These are phyloP conservation scores for Cephus runcator DNA, from an alignment of 2,888 invertebrate species.

Conservation along the genomic window DNA sequence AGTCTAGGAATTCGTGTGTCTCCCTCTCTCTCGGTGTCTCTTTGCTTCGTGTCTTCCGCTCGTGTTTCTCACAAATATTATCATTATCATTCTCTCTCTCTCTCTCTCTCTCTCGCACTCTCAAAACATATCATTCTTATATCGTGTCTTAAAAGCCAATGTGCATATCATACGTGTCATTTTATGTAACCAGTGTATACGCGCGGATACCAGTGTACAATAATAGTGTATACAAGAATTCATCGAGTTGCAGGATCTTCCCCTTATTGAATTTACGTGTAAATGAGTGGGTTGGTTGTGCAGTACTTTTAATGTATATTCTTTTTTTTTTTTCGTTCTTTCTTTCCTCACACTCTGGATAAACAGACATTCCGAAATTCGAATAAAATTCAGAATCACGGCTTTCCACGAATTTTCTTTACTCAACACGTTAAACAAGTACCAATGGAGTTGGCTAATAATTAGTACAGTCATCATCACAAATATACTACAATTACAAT, in stretches of 20 bases:
- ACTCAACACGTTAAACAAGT: background rate
- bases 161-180: background rate
- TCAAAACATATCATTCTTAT: background rate
- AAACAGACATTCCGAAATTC: background rate
- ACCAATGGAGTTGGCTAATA: background rate
- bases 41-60: conserved; percentile 22
- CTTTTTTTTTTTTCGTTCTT: no score
- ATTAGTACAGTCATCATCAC: conserved; percentile 2
- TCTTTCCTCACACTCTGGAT: background rate
- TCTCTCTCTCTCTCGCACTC: background rate
- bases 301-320: background rate
- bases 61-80: conserved; percentile 11
- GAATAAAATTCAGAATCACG: background rate
- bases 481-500: background rate
- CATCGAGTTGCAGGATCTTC: background rate
- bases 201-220: background rate
- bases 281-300: background rate
- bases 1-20: conserved; percentile 50
- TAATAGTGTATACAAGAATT: background rate
- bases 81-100: conserved; percentile 11
- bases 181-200: background rate
- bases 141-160: background rate
- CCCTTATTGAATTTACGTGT: background rate
- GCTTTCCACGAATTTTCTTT: background rate
- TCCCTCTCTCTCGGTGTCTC: conserved; percentile 26